Conservation (phyloP, 2,888 invertebrate species). For the Nomada ruficornis region DNA sequence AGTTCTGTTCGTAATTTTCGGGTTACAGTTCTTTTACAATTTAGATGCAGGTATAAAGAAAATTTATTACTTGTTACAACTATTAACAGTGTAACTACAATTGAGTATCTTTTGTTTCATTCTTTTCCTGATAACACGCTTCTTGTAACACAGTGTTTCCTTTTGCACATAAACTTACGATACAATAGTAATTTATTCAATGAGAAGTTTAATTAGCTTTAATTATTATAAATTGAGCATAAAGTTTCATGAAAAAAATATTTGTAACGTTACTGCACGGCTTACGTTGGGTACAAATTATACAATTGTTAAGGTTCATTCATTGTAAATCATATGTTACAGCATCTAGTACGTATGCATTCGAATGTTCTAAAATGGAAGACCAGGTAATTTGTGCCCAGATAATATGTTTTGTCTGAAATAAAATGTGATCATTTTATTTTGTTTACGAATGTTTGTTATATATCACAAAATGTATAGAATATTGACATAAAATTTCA, state of each 20-base stretch:
- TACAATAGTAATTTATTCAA: conserved; percentile 28
- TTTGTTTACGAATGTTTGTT: conserved; percentile 41
- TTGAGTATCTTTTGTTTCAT: conserved; percentile 14
- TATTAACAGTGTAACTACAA: conserved; percentile 39
- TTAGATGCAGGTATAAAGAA: conserved; percentile 14
- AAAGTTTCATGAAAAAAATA: conserved; percentile 32
- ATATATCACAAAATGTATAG: conserved; percentile 62
- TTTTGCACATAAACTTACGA: conserved; percentile 34
- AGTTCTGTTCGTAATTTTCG: not conserved
- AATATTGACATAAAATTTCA: conserved; percentile 61
- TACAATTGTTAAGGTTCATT: conserved; percentile 29
- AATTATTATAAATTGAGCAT: conserved; percentile 38
- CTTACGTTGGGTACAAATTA: conserved; percentile 9
- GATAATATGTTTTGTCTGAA: conserved; percentile 51
- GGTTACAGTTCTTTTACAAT: not conserved
- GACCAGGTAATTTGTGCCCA: conserved; percentile 62
- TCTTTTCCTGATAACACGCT: conserved; percentile 26
- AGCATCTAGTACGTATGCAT: conserved; percentile 27
- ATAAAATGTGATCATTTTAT: conserved; percentile 52
- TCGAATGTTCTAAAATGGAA: conserved; percentile 59
- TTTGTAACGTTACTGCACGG: conserved; percentile 10
- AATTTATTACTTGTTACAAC: conserved; percentile 42
- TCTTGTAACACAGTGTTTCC: conserved; percentile 43
- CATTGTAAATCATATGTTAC: conserved; percentile 41
- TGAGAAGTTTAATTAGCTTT: conserved; percentile 23